These are phyloP conservation scores for Thamnaconus septentrionalis DNA, from an alignment of 2,113 vertebrate species.

Conservation along the genomic window DNA sequence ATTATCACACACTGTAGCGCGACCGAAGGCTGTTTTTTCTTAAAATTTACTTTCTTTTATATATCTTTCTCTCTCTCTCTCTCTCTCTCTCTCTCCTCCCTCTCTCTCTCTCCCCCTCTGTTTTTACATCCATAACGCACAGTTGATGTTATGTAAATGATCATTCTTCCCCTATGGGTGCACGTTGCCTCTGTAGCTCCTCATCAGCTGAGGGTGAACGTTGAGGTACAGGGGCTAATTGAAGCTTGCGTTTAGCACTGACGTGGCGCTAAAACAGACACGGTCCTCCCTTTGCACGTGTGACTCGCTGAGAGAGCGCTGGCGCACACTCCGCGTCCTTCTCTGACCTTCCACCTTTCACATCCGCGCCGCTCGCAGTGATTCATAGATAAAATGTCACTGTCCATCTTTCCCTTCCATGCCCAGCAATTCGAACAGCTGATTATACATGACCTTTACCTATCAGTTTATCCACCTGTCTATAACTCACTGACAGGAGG, in stretches of 20 bases:
- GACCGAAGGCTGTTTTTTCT: no score
- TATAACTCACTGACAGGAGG: not conserved
- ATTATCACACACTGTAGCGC: no score
- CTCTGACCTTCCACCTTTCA: conserved; percentile 13
- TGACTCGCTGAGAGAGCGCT: not conserved
- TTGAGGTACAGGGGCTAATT: not conserved
- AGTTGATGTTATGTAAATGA: no score
- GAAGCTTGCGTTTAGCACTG: not conserved
- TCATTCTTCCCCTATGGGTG: no score
- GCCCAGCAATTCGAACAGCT: conserved; percentile 12
- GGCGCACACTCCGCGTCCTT: not conserved
- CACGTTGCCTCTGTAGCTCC: no score
- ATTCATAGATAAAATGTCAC: conserved; percentile 20
- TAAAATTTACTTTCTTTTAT: no score
- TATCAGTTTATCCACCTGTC: conserved; percentile 13
- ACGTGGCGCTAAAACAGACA: not conserved
- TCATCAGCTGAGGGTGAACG: not conserved
- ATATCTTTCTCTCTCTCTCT: no score
- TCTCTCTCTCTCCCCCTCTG: no score
- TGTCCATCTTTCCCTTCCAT: conserved; percentile 7
- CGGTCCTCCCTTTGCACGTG: not conserved
- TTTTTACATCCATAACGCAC: no score
- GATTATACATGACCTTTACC: conserved; percentile 13
- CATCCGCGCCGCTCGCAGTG: not conserved
- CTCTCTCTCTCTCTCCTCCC: no score